Evolutionary conservation across 2,888 invertebrate genomes (phyloP).

Genomic region (Drosophila testacea): DNA sequence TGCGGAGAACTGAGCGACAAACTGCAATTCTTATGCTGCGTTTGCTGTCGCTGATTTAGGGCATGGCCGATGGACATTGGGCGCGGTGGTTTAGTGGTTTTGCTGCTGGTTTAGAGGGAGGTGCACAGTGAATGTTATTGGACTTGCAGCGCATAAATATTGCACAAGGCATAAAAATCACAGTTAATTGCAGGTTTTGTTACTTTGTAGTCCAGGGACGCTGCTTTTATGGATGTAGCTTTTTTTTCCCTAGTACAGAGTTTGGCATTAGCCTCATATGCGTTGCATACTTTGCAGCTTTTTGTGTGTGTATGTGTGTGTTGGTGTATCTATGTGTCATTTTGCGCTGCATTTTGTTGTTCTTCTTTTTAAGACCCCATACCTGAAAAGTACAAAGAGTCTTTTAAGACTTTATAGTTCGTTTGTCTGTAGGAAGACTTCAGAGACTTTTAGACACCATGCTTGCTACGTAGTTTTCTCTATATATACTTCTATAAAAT

Average conservation of each 20-base stretch:
- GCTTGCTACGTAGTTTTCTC: no score
- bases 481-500: no score
- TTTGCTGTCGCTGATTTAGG: constrained; percentile 47
- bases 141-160: constrained; percentile 61
- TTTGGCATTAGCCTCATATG: constrained; percentile 13
- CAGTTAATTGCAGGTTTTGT: constrained; percentile 70
- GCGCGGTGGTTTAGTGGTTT: background rate
- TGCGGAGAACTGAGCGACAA: constrained; percentile 37
- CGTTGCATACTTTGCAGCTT: constrained; percentile 35
- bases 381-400: no score
- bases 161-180: constrained; percentile 64
- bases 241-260: background rate
- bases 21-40: constrained; percentile 47
- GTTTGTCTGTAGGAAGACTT: no score
- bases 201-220: constrained; percentile 60
- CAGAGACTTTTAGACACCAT: no score
- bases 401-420: no score
- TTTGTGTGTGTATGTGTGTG: constrained; percentile 1
- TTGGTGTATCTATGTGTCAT: constrained; percentile 1
- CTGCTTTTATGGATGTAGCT: constrained; percentile 34
- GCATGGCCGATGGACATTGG: constrained; percentile 4
- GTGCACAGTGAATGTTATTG: constrained; percentile 38
- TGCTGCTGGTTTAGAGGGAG: background rate
- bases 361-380: background rate
- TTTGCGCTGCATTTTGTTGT: constrained; percentile 15